Evolutionary conservation across 2,888 invertebrate genomes (phyloP).

Genomic region (Eucriotettix oculatus): DNA sequence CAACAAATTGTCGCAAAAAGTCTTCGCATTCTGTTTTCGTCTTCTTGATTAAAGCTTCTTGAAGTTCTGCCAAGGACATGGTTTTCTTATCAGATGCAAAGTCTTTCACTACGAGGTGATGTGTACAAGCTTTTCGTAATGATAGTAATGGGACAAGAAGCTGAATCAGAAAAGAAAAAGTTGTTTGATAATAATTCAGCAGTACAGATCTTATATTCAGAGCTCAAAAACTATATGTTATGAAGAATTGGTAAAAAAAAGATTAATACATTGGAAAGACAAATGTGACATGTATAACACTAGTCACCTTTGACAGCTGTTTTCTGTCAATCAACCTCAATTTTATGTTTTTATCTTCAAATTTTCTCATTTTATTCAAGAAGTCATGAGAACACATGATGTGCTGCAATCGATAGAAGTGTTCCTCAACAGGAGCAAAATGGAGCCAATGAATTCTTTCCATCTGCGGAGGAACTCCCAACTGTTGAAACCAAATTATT

Average conservation of each 20-base stretch:
- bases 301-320: constrained; percentile 24
- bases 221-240: too few species aligned
- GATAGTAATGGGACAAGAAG: constrained; percentile 44
- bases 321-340: constrained; percentile 30
- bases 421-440: constrained; percentile 55
- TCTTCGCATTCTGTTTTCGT: constrained; percentile 43
- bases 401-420: constrained; percentile 51
- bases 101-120: constrained; percentile 43
- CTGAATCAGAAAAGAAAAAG: constrained; percentile 19
- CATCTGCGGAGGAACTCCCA: constrained; percentile 46
- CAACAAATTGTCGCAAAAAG: constrained; percentile 39
- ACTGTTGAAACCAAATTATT: constrained; percentile 20
- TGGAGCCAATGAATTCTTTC: constrained; percentile 38
- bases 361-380: constrained; percentile 26
- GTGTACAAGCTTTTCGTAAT: constrained; percentile 53
- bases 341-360: constrained; percentile 26
- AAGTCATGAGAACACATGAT: constrained; percentile 32
- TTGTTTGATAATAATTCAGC: too few species aligned
- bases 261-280: too few species aligned
- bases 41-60: constrained; percentile 44
- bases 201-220: too few species aligned
- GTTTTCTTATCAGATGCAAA: constrained; percentile 33
- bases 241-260: too few species aligned
- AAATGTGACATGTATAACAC: background rate
- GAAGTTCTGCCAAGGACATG: constrained; percentile 43